phyloP scores from a whole-genome alignment of 2,113 vertebrate species.

The Pseudorhombus dupliciocellatus region DNA sequence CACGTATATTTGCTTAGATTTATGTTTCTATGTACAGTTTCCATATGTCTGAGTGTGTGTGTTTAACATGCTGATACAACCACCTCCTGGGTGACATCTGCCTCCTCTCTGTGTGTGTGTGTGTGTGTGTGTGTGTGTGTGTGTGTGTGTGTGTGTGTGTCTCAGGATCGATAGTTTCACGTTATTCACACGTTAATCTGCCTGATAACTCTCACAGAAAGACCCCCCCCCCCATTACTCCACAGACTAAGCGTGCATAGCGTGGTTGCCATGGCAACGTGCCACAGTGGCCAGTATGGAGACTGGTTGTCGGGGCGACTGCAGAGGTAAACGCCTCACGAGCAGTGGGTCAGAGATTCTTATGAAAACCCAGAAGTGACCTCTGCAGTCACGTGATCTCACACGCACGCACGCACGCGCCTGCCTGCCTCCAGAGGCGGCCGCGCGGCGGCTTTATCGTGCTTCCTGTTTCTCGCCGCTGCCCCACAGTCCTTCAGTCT shows the following conservation, averaged over 20 bases:
- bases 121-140: constrained; percentile 2
- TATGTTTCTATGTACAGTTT: background rate
- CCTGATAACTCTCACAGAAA: constrained; percentile 22
- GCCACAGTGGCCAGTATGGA: background rate
- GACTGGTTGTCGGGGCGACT: constrained; percentile 2
- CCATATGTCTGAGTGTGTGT: constrained; percentile 14
- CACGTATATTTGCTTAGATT: background rate
- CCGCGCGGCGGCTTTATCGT: constrained; percentile 53
- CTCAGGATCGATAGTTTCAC: constrained; percentile 35
- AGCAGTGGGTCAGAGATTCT: constrained; percentile 19
- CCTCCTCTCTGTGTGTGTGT: constrained; percentile 3
- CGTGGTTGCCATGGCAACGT: constrained; percentile 32
- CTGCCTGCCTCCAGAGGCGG: constrained; percentile 12
- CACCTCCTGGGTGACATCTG: constrained; percentile 36
- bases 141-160: constrained; percentile 9
- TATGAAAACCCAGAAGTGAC: constrained; percentile 37
- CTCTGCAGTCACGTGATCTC: constrained; percentile 37
- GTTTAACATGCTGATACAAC: constrained; percentile 14
- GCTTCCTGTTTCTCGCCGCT: constrained; percentile 66
- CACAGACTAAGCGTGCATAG: constrained; percentile 1
- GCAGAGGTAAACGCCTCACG: background rate
- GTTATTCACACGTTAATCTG: constrained; percentile 44
- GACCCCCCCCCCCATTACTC: background rate
- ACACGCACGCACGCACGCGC: constrained; percentile 19
- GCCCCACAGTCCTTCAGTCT: constrained; percentile 70